These are phyloP conservation scores for Mimas tiliae DNA, from an alignment of 2,888 invertebrate species.

Conservation along the genomic window DNA sequence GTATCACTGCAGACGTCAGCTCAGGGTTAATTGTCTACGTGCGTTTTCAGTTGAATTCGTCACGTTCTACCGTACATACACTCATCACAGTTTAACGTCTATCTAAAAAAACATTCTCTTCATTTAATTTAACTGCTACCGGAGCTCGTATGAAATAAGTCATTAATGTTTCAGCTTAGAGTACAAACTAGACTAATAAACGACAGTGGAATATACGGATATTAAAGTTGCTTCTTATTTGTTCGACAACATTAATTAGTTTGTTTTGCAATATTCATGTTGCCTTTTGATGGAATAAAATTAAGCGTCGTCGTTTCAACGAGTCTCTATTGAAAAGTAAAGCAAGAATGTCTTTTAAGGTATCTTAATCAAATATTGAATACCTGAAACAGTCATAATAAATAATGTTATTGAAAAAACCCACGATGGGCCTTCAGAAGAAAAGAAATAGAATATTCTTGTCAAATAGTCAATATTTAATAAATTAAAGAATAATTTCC, in stretches of 20 bases:
- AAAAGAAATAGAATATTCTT: background rate
- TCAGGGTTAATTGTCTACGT: slow-evolving; percentile 77
- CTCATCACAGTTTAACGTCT: slow-evolving; percentile 33
- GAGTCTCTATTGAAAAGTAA: slow-evolving; percentile 5
- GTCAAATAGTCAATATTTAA: too few relatives aligned
- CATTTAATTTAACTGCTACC: slow-evolving; percentile 21
- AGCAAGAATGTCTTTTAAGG: background rate
- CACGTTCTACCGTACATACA: slow-evolving; percentile 60
- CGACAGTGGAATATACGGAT: slow-evolving; percentile 46
- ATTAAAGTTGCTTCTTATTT: slow-evolving; percentile 44
- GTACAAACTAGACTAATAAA: slow-evolving; percentile 50
- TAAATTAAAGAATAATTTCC: background rate
- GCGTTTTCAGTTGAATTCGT: slow-evolving; percentile 73
- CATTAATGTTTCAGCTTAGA: slow-evolving; percentile 27
- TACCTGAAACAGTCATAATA: too few relatives aligned
- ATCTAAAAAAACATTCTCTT: slow-evolving; percentile 10
- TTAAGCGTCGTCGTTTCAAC: background rate
- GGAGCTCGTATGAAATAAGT: slow-evolving; percentile 3
- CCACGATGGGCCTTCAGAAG: background rate
- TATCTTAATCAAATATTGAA: too few relatives aligned
- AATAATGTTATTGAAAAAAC: too few relatives aligned
- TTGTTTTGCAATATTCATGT: slow-evolving; percentile 37
- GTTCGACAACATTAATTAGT: slow-evolving; percentile 50
- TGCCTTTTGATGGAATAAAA: slow-evolving; percentile 18
- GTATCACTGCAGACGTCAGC: slow-evolving; percentile 76